These are phyloP conservation scores for Drosophila trapezifrons DNA, from an alignment of 1,140 invertebrate species.

Conservation along the genomic window DNA sequence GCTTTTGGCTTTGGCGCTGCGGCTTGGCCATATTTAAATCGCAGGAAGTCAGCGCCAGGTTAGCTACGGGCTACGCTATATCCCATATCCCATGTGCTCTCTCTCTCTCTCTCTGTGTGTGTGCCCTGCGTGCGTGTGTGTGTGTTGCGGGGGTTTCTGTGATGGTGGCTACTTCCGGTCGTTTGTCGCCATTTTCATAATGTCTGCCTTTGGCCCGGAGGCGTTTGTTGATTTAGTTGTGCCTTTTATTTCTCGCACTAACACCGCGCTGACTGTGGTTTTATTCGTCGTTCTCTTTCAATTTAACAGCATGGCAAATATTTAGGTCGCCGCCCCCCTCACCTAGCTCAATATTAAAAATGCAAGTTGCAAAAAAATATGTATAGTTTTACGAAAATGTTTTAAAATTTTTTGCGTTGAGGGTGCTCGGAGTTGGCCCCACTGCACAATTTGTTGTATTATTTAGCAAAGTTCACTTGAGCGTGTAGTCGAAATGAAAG, in stretches of 20 bases:
- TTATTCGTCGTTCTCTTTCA: slow-evolving; percentile 45
- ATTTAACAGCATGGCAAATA: slow-evolving; percentile 75
- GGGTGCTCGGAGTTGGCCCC: slow-evolving; percentile 10
- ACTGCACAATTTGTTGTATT: slow-evolving; percentile 59
- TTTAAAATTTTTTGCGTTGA: slow-evolving; percentile 36
- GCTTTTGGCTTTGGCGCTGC: slow-evolving; percentile 64
- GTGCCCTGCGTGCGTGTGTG: slow-evolving; percentile 16
- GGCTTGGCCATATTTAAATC: slow-evolving; percentile 74
- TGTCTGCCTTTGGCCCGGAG: slow-evolving; percentile 51
- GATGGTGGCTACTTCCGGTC: slow-evolving; percentile 68
- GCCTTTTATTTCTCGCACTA: slow-evolving; percentile 30
- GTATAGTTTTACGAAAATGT: slow-evolving; percentile 38
- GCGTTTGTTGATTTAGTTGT: slow-evolving; percentile 74
- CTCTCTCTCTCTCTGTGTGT: too few relatives aligned
- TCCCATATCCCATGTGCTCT: slow-evolving; percentile 40
- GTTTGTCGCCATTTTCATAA: slow-evolving; percentile 81
- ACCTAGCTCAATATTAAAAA: slow-evolving; percentile 64
- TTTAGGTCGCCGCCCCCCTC: slow-evolving; percentile 61
- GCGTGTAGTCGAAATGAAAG: slow-evolving; percentile 65
- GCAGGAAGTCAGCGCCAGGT: slow-evolving; percentile 70
- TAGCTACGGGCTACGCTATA: slow-evolving; percentile 59
- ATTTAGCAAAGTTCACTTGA: slow-evolving; percentile 69
- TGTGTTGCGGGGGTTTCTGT: slow-evolving; percentile 22
- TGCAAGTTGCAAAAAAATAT: slow-evolving; percentile 50
- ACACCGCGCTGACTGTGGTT: slow-evolving; percentile 32